Evolutionary conservation across 2,797 vertebrate species (phyloP).

Genomic region (Lates japonicus): DNA sequence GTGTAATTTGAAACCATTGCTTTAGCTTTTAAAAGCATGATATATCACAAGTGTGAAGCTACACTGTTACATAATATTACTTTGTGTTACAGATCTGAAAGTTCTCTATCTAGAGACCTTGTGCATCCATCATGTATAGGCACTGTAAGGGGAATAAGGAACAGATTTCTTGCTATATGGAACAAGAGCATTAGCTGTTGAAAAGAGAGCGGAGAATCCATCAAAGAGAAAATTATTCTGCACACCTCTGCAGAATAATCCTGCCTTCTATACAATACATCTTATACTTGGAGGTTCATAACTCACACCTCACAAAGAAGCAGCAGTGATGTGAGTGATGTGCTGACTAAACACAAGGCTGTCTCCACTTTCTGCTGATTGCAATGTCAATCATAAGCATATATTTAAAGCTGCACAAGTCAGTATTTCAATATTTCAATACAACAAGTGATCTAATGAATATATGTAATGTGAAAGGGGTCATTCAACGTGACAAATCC

Average conservation of each 20-base stretch:
- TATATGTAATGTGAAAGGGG: too few relatives aligned
- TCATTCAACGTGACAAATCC: too few relatives aligned
- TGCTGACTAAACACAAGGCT: background rate
- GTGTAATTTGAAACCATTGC: background rate
- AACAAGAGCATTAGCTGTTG: background rate
- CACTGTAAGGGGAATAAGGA: background rate
- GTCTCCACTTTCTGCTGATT: too few relatives aligned
- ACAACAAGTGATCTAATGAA: too few relatives aligned
- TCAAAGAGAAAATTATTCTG: constrained; percentile 14
- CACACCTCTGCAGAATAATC: constrained; percentile 11
- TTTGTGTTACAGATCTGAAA: background rate
- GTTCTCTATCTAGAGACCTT: background rate
- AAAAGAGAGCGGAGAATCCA: background rate
- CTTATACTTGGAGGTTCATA: background rate
- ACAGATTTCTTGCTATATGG: background rate
- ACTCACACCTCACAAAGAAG: background rate
- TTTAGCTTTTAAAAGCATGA: background rate
- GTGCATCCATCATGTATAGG: background rate
- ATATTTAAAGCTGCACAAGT: constrained; percentile 1
- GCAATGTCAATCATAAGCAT: too few relatives aligned
- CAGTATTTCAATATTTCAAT: background rate
- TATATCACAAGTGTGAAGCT: background rate
- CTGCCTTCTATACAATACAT: background rate
- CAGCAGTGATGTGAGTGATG: background rate
- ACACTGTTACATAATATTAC: background rate